Base-by-base conservation (phyloP, 2,888 invertebrate genomes). In the Tridacna gigas region DNA sequence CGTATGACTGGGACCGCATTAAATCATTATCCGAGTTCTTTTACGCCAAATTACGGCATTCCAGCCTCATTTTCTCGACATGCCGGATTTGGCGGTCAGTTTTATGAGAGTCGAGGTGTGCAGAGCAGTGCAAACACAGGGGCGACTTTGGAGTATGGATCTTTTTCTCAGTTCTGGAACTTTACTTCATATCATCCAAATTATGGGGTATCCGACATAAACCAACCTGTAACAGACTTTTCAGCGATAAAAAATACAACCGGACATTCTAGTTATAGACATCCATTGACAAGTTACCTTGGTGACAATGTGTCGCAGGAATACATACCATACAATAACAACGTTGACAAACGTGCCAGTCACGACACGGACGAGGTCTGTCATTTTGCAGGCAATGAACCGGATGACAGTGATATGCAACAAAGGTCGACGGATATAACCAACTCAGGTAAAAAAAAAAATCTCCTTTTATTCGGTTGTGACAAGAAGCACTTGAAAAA, bases 1-100 rank as follows among this genome's bases (percentile, higher is more conserved):
- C 88, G 90, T 45, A 89, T 90, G 86, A 90, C 88, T 84, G 87
- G 89, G 51, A 87, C 90, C n/a, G 83, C 89, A 22, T 76, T 90
- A 71, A 89, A 90, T 77, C 90, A 91, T 79, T 89, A 89, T 84
- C 86, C 90, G 82, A 65, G 80, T 63, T 60, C 79, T 77, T 86
- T 88, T 56, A 80, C 82, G 83, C 82, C 84, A 77, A 82, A 77
- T 82, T 87, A 84, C 75, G 82, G 84, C 60, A 77, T 87, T 75
- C 56, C 66, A 37, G 48, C 74, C 51, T 25, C 81, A 61, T 83
- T 83, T 79, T 74, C 66, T 20, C 74, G 88, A 83, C 79, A 83
- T 26, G 63, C 76, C 66, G 80, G 76, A 25, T 81, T 81, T 61
- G 74, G 77, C 22, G 80, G 80, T 63, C 84, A 84, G 73, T 61